phyloP scores from a whole-genome alignment of 2,888 invertebrate genomes.

The Drosophila austrosaltans region DNA sequence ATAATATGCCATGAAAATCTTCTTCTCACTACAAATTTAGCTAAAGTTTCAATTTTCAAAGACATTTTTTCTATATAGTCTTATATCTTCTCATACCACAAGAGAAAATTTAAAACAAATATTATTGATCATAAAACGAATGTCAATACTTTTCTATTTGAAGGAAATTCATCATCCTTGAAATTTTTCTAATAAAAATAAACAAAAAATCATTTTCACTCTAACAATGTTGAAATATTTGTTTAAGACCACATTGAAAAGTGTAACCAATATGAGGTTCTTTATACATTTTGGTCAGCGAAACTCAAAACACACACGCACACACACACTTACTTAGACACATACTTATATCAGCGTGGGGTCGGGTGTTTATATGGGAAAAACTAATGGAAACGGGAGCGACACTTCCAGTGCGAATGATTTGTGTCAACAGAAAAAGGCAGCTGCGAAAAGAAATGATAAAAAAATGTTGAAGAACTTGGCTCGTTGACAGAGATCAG shows the following conservation, averaged over 20 bases:
- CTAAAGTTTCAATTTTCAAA: no score
- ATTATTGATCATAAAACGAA: no score
- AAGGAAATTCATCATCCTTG: not conserved
- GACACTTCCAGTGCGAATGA: constrained; percentile 67
- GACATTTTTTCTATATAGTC: no score
- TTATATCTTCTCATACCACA: no score
- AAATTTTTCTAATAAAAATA: not conserved
- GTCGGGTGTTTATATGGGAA: not conserved
- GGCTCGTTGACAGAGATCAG: constrained; percentile 53
- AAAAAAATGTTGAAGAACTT: constrained; percentile 48
- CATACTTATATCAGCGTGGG: constrained; percentile 42
- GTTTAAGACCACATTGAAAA: not conserved
- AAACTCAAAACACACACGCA: not conserved
- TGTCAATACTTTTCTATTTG: not conserved
- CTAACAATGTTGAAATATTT: not conserved
- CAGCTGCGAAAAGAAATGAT: constrained; percentile 38
- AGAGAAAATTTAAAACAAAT: no score
- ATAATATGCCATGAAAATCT: no score
- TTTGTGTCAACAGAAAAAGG: constrained; percentile 74
- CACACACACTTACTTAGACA: constrained; percentile 59
- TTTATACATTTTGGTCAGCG: no score
- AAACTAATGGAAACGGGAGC: constrained; percentile 44
- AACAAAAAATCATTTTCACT: not conserved
- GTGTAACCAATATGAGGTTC: constrained; percentile 62
- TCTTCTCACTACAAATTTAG: no score